These are phyloP conservation scores for Lasioglossum oenotherae DNA, from an alignment of 2,888 invertebrate genomes.

Conservation along the genomic window DNA sequence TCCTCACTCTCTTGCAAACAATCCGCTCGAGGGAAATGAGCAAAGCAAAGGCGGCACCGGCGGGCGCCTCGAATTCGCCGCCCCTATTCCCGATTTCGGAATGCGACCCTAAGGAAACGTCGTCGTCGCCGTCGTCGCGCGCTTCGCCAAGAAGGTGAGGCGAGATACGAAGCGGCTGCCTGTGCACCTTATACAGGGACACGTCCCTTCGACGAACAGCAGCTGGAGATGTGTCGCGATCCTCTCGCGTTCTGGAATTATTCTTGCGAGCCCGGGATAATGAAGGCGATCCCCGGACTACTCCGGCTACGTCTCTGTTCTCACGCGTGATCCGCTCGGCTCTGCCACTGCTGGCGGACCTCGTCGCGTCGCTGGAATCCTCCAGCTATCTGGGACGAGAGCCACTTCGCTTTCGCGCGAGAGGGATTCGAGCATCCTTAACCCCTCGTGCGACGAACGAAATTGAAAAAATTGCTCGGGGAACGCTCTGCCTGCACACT, in stretches of 20 bases:
- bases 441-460: background rate
- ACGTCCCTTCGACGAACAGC: background rate
- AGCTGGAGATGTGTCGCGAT: conserved; percentile 40
- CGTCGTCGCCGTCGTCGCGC: background rate
- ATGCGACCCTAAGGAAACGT: conserved; percentile 67
- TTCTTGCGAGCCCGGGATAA: conserved; percentile 58
- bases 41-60: conserved; percentile 78
- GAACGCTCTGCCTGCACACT: background rate
- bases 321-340: conserved; percentile 49
- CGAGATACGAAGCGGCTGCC: conserved; percentile 7
- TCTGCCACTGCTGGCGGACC: background rate
- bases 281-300: conserved; percentile 31
- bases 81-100: conserved; percentile 80
- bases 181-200: background rate
- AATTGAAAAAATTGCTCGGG: background rate
- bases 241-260: conserved; percentile 55
- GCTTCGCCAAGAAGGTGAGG: background rate
- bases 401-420: background rate
- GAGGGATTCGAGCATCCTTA: background rate
- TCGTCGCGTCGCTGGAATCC: background rate
- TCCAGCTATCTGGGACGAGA: conserved; percentile 1
- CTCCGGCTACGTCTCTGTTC: conserved; percentile 62
- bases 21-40: conserved; percentile 78
- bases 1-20: conserved; percentile 24
- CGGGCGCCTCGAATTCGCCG: conserved; percentile 68